These are phyloP conservation scores for Dioctria rufipes DNA, from an alignment of 2,888 invertebrate genomes.

Conservation along the genomic window DNA sequence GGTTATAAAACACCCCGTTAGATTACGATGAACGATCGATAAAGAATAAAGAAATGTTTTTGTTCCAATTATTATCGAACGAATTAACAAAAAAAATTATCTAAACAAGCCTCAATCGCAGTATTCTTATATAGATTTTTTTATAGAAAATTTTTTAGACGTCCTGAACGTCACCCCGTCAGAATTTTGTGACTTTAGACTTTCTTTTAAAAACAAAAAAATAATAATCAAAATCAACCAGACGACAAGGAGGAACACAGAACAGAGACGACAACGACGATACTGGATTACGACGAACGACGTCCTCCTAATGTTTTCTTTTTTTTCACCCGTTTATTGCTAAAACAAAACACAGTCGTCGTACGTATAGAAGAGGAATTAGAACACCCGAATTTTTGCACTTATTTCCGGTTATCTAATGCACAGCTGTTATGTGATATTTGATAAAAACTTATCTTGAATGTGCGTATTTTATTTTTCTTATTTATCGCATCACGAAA, in stretches of 20 bases:
- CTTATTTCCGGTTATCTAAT: neutral
- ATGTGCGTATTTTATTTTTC: constrained; percentile 16
- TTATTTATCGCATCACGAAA: constrained; percentile 41
- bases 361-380: neutral
- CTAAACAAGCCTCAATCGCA: neutral
- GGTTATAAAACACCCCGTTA: neutral
- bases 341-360: constrained; percentile 3
- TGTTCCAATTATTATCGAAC: constrained; percentile 1
- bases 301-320: neutral
- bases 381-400: neutral
- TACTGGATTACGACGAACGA: neutral
- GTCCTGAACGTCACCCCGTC: neutral
- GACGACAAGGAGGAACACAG: neutral
- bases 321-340: neutral
- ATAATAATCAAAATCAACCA: neutral
- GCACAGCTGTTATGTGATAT: neutral
- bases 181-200: neutral
- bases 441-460: neutral
- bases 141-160: neutral
- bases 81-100: neutral
- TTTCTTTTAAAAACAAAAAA: neutral
- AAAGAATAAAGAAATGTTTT: constrained; percentile 37
- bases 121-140: neutral
- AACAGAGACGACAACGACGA: neutral
- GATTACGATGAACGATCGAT: constrained; percentile 33